These are phyloP conservation scores for Cuniculus paca DNA, from an alignment of 2,797 vertebrate species.

Conservation along the genomic window DNA sequence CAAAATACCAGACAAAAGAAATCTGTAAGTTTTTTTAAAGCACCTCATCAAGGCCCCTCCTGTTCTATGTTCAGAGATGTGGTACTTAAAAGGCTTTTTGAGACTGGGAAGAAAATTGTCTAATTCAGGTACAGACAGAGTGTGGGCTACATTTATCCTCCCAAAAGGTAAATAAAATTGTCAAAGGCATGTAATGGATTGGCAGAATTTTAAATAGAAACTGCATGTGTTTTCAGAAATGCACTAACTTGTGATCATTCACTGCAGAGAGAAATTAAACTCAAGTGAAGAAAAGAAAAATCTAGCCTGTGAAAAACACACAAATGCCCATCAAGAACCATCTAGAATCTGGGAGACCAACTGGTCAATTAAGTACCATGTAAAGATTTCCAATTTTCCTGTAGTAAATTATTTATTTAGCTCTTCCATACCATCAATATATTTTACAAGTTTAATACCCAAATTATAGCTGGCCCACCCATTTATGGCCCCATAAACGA, in stretches of 20 bases:
- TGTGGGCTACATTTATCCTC: constrained; percentile 80
- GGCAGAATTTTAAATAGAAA: constrained; percentile 83
- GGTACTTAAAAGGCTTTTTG: constrained; percentile 36
- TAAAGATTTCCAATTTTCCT: constrained; percentile 92
- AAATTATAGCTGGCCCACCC: constrained; percentile 91
- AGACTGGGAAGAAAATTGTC: constrained; percentile 75
- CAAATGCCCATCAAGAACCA: constrained; percentile 81
- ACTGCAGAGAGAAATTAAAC: constrained; percentile 82
- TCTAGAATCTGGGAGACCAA: constrained; percentile 81
- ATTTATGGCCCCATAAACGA: constrained; percentile 92
- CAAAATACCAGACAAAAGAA: constrained; percentile 42
- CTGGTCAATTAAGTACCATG: constrained; percentile 88
- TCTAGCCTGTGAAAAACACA: constrained; percentile 75
- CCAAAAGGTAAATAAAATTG: constrained; percentile 86
- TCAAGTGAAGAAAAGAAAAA: constrained; percentile 77
- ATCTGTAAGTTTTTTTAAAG: background rate
- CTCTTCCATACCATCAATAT: constrained; percentile 88
- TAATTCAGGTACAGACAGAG: constrained; percentile 51
- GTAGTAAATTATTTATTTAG: constrained; percentile 93
- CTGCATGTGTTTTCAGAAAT: constrained; percentile 76
- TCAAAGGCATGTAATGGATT: constrained; percentile 81
- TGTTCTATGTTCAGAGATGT: background rate
- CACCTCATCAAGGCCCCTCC: background rate
- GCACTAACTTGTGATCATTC: constrained; percentile 77
- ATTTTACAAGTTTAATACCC: constrained; percentile 92